Evolutionary conservation across 2,113 vertebrate species (phyloP).

Genomic region (Phrynosoma platyrhinos): DNA sequence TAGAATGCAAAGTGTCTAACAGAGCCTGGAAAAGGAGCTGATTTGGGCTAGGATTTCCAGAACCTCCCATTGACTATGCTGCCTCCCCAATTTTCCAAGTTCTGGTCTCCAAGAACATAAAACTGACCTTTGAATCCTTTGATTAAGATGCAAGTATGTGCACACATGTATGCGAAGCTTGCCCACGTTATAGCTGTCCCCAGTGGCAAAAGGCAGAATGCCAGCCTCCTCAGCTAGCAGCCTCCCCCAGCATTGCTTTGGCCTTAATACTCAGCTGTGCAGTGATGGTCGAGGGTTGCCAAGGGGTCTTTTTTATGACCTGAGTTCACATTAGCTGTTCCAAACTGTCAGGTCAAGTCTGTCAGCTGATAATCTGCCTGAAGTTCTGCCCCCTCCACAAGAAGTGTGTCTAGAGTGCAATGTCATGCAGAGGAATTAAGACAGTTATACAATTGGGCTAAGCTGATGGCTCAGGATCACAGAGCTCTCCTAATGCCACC

Average conservation of each 20-base stretch:
- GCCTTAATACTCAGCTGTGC: not conserved
- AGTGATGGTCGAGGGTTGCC: not conserved
- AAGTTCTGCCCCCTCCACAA: not conserved
- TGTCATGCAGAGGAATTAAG: not conserved
- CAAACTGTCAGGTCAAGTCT: slow-evolving; percentile 6
- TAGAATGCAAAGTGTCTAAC: too few relatives aligned
- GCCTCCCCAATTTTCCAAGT: too few relatives aligned
- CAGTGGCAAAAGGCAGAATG: not conserved
- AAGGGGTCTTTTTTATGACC: not conserved
- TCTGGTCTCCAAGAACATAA: not conserved
- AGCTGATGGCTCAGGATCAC: not conserved
- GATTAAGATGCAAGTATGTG: not conserved
- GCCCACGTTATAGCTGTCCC: not conserved
- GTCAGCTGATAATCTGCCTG: not conserved
- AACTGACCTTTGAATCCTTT: not conserved
- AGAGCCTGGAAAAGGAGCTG: too few relatives aligned
- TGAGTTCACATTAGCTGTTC: not conserved
- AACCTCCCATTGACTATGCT: too few relatives aligned
- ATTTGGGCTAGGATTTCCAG: too few relatives aligned
- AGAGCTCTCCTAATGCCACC: not conserved
- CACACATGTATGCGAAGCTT: not conserved
- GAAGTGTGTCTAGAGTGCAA: not conserved
- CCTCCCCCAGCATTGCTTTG: not conserved
- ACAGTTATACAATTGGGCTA: slow-evolving; percentile 16
- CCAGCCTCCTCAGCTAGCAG: not conserved